Conservation (phyloP, 2,797 vertebrate genomes). For the Oceanodroma leucorhoa region DNA sequence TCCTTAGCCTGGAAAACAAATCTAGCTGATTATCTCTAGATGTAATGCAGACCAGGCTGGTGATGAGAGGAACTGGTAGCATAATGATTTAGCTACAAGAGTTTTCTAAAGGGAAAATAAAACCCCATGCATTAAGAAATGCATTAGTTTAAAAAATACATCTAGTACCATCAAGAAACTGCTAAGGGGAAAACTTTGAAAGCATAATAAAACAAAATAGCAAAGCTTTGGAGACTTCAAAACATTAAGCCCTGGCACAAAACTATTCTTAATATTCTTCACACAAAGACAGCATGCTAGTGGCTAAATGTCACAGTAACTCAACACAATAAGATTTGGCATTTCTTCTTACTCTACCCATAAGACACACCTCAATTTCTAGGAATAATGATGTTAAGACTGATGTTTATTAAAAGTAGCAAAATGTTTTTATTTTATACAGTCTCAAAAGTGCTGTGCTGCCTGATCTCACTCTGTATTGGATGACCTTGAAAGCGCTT, state of each 20-base stretch:
- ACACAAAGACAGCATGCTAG: not conserved
- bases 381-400: not conserved
- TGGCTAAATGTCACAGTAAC: not conserved
- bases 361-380: not conserved
- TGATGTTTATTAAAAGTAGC: not conserved
- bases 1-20: not conserved
- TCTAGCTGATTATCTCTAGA: not conserved
- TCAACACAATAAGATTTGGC: not conserved
- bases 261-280: not conserved
- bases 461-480: not conserved
- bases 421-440: not conserved
- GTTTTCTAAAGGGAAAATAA: not conserved
- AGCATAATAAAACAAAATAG: not conserved
- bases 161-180: not conserved
- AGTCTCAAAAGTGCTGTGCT: not conserved
- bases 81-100: not conserved
- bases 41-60: not conserved
- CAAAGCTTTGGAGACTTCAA: not conserved
- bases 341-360: not conserved
- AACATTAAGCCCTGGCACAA: not conserved
- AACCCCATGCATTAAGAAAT: not conserved
- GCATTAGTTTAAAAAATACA: not conserved
- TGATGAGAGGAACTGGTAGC: not conserved
- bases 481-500: slow-evolving; percentile 44
- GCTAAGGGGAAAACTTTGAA: not conserved